Evolutionary conservation across 2,888 invertebrate species (phyloP), one percentile per base, ranked within the genome.

Genomic region (Aplocera efformata): DNA sequence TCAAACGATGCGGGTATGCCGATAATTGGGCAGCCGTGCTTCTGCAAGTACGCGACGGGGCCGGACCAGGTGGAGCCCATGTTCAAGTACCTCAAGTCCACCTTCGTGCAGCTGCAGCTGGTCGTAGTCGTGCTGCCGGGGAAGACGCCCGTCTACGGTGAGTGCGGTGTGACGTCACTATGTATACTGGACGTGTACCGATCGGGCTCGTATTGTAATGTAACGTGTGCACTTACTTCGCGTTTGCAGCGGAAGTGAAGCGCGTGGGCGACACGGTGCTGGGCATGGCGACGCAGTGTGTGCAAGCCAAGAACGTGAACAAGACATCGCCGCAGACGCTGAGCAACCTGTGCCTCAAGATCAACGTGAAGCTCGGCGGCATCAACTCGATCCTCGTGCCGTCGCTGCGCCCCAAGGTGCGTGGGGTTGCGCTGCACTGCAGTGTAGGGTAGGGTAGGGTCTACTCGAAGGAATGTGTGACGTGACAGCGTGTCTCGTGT

Each of bases 1-100:
- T 98, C 98, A 43, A 98, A 98, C 72, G 99, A 99, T 80, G 99
- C 99, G 21, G 99, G 99, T 28, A 99, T 99, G 99, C 99, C 99
- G 3, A 99, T 99, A 42, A 96, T 99, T 63, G 98, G 98, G 1
- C 98, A 97, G 75, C 97, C 97, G 4, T 99, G 98, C 79, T 99
- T 99, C 90, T 99, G 98, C 91, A 98, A 99, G 91, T 99, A 99
- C 82, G 99, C 99, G 27, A 98, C 98, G 0, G 99, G 99, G 1
- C 98, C 99, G 1, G 99, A 99, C 90, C 99, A 99, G 83, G 90
- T 99, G 96, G 67, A 99, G 84, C 99, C 99, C 7, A 99, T 99
- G 99, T 99, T 99, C 85, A 94, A 98, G 66, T 99, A 99, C 88
- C 91, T 99, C 67, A 99, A 99, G 85, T 96, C 96, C 56, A 97